Evolutionary conservation across 2,113 vertebrate genomes (phyloP).

Genomic region (Ammodytes marinus): DNA sequence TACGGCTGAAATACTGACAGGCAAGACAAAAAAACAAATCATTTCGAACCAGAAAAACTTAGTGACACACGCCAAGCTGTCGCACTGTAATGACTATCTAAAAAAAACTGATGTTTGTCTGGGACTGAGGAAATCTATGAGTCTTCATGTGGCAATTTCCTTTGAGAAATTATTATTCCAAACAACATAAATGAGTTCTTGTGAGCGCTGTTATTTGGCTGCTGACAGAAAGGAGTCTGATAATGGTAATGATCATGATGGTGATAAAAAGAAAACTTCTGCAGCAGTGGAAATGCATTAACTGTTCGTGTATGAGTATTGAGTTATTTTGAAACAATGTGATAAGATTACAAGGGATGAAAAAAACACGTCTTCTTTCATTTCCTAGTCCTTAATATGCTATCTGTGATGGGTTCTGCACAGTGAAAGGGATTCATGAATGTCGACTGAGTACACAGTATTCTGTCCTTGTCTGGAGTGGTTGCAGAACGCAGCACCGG

Average conservation of each 20-base stretch:
- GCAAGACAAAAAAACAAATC: slow-evolving; percentile 74
- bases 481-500: neutral
- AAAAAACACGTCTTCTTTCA: neutral
- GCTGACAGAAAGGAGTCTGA: slow-evolving; percentile 8
- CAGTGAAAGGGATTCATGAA: slow-evolving; percentile 18
- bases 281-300: slow-evolving; percentile 19
- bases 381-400: neutral
- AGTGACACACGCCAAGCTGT: slow-evolving; percentile 67
- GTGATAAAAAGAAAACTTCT: slow-evolving; percentile 30
- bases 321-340: slow-evolving; percentile 1
- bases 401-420: neutral
- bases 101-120: slow-evolving; percentile 48
- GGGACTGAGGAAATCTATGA: slow-evolving; percentile 53
- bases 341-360: slow-evolving; percentile 12
- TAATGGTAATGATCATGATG: slow-evolving; percentile 17
- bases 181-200: slow-evolving; percentile 21
- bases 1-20: slow-evolving; percentile 64
- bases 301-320: slow-evolving; percentile 6
- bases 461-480: neutral
- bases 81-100: slow-evolving; percentile 62
- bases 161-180: slow-evolving; percentile 25
- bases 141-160: slow-evolving; percentile 48
- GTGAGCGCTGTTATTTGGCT: neutral
- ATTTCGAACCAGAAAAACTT: slow-evolving; percentile 70
- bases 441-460: neutral